Evolutionary conservation across 1,140 invertebrate genomes (phyloP).

Genomic region (Drosophila ogumai): DNA sequence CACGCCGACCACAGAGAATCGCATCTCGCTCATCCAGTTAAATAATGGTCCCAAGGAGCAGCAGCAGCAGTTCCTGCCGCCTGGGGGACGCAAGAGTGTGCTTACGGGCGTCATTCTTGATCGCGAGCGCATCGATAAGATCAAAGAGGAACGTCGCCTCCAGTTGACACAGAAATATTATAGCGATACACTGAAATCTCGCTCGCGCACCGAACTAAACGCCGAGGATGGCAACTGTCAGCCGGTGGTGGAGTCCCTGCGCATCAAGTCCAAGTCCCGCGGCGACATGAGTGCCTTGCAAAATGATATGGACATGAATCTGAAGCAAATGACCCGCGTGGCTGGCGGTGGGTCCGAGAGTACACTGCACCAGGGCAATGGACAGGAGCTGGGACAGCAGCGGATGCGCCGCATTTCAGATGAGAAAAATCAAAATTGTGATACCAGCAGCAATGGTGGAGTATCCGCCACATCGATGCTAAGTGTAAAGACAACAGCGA

Average conservation of each 20-base stretch:
- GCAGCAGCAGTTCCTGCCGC: slow-evolving; percentile 41
- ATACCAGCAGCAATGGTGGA: slow-evolving; percentile 56
- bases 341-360: slow-evolving; percentile 71
- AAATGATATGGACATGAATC: slow-evolving; percentile 82
- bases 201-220: slow-evolving; percentile 80
- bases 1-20: slow-evolving; percentile 86
- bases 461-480: slow-evolving; percentile 34
- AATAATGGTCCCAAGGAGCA: slow-evolving; percentile 81
- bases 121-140: slow-evolving; percentile 93
- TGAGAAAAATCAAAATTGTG: slow-evolving; percentile 85
- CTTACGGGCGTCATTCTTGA: slow-evolving; percentile 86
- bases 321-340: slow-evolving; percentile 68
- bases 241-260: slow-evolving; percentile 64
- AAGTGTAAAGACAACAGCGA: slow-evolving; percentile 63
- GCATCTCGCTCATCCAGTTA: slow-evolving; percentile 87
- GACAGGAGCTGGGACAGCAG: slow-evolving; percentile 50
- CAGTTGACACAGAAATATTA: slow-evolving; percentile 94
- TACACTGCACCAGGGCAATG: slow-evolving; percentile 51
- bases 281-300: slow-evolving; percentile 77
- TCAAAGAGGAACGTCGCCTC: slow-evolving; percentile 95
- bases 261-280: slow-evolving; percentile 84
- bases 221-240: slow-evolving; percentile 76
- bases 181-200: slow-evolving; percentile 90
- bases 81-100: slow-evolving; percentile 65
- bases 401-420: slow-evolving; percentile 81